Evolutionary conservation across 2,113 vertebrate species (phyloP).

Genomic region (Myiopsitta monachus): DNA sequence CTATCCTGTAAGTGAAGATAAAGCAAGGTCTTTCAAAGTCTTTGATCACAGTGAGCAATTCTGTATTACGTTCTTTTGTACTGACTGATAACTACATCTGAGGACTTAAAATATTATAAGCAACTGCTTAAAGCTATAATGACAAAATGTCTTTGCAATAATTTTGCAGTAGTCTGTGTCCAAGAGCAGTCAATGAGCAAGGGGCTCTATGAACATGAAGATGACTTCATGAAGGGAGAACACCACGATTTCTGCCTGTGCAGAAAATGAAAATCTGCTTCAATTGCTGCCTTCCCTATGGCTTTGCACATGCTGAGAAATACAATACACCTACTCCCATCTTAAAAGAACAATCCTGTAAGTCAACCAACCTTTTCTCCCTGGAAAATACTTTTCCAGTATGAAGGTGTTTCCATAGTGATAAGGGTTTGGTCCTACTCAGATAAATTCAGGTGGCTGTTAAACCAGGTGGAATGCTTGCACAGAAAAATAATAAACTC

Average conservation of each 20-base stretch:
- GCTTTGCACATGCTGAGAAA: conserved; percentile 31
- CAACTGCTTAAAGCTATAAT: not conserved
- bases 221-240: not conserved
- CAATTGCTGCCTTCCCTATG: not conserved
- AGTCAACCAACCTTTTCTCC: not conserved
- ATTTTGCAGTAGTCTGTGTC: not conserved
- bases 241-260: not conserved
- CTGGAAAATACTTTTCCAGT: conserved; percentile 18
- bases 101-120: not conserved
- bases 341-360: conserved; percentile 12
- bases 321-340: not conserved
- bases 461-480: not conserved
- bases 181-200: not conserved
- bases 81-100: not conserved
- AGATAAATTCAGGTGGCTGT: not conserved
- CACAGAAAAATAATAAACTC: not conserved
- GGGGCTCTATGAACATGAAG: not conserved
- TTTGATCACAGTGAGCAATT: not conserved
- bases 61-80: not conserved
- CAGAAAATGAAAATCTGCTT: conserved; percentile 14
- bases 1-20: not conserved
- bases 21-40: not conserved
- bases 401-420: conserved; percentile 42
- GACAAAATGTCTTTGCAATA: not conserved
- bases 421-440: not conserved